These are phyloP conservation scores for Mactra quadrangularis DNA, from an alignment of 1,140 invertebrate species.

Conservation along the genomic window DNA sequence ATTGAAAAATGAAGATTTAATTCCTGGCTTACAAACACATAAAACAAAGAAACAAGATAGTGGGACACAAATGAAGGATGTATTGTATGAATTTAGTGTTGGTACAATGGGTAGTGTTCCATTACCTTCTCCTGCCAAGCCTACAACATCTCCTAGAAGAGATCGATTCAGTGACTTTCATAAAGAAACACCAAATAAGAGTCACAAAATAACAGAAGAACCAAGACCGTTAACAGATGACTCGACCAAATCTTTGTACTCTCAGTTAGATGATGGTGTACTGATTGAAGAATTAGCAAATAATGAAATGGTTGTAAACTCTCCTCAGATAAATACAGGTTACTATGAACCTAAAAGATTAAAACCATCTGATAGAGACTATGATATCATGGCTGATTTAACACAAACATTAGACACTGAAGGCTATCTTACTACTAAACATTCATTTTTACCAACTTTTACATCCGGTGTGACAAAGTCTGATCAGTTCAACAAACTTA, in stretches of 20 bases:
- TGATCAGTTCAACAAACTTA: slow-evolving; percentile 79
- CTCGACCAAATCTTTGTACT: slow-evolving; percentile 66
- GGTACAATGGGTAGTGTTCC: slow-evolving; percentile 77
- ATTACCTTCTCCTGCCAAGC: slow-evolving; percentile 22
- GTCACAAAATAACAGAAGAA: slow-evolving; percentile 22
- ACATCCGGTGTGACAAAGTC: slow-evolving; percentile 77
- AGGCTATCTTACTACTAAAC: slow-evolving; percentile 61
- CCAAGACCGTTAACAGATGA: neutral
- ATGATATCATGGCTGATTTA: slow-evolving; percentile 62
- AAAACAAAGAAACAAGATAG: slow-evolving; percentile 8
- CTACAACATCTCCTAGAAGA: slow-evolving; percentile 25
- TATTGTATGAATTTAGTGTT: slow-evolving; percentile 76
- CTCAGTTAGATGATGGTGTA: slow-evolving; percentile 67
- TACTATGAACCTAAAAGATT: slow-evolving; percentile 39
- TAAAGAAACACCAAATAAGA: slow-evolving; percentile 27
- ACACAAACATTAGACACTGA: slow-evolving; percentile 57
- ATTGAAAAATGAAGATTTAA: slow-evolving; percentile 57
- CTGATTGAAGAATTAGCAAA: slow-evolving; percentile 72
- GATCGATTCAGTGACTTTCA: slow-evolving; percentile 48
- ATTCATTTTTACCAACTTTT: slow-evolving; percentile 76
- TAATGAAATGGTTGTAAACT: slow-evolving; percentile 73
- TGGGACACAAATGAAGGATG: slow-evolving; percentile 68
- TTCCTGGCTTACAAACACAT: slow-evolving; percentile 7
- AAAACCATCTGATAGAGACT: slow-evolving; percentile 47
- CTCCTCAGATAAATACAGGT: slow-evolving; percentile 27